Base-by-base conservation (phyloP, 1,140 invertebrate species). In the Caenorhabditis remanei region DNA sequence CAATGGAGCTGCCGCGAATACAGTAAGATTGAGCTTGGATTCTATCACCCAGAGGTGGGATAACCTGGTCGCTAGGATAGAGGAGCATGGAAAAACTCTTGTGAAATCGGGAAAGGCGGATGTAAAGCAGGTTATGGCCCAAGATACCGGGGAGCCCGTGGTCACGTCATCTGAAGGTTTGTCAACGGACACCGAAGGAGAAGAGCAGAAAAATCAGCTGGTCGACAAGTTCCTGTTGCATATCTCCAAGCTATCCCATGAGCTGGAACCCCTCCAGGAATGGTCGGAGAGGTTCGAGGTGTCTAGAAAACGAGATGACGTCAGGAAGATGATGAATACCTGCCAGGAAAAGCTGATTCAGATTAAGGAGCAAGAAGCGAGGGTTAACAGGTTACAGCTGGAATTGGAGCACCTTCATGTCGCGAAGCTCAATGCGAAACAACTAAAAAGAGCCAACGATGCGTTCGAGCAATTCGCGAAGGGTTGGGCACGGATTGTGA, bases 81-180 rank as follows among this genome's bases (percentile, higher is more conserved):
- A 92, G 58, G 91, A 92, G 71, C 90, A 92, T 32, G 90, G 91
- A 14, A 90, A 92, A 84, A 90, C 88, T 75, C 91, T 92, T 9
- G 41, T 67, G 21, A 82, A 58, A 50, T 85, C 65, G 11, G 83
- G 87, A 40, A 85, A 58, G 2, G 56, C 40, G 11, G 48, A 56
- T 83, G 24, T 79, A 11, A 48, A 50, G 9, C 61, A 88, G 53
- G 61, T 89, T 4, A 87, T 14, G 9, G 50, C 50, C 0, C 4
- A 4, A 2, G 16, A 63, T 11, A 1, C 55, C 1, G 40, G 40
- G 3, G 61, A 84, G 21, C 71, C 43, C 40, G 32, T 32, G 2
- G 71, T n/a, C n/a, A n/a, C n/a, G 1, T 79, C 71, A 21, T 79
- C 71, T 53, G 71, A 79, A 79, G 71, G 71, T 13, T 14, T 79